Evolutionary conservation across 2,797 vertebrate species (phyloP).

Genomic region (Danionella dracula): DNA sequence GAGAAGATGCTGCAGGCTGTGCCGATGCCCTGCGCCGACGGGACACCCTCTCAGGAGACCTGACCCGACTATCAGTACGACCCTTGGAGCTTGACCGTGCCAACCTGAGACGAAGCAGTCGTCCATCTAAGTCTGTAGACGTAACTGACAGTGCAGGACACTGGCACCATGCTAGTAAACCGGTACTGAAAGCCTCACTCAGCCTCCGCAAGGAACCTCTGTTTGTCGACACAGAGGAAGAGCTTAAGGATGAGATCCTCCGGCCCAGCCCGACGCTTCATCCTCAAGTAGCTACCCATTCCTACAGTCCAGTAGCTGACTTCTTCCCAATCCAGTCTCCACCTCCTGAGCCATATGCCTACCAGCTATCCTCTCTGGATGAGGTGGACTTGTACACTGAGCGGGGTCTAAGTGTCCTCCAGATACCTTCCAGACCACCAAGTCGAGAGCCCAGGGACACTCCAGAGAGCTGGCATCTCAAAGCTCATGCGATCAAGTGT

Average conservation of each 20-base stretch:
- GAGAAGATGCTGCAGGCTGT: slow-evolving; percentile 83
- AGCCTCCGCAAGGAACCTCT: slow-evolving; percentile 88
- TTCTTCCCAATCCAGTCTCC: slow-evolving; percentile 80
- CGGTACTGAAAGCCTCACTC: slow-evolving; percentile 82
- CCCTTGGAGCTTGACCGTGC: slow-evolving; percentile 83
- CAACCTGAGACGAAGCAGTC: slow-evolving; percentile 84
- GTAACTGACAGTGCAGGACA: slow-evolving; percentile 87
- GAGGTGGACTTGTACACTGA: slow-evolving; percentile 95
- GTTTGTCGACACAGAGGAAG: slow-evolving; percentile 80
- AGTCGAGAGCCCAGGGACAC: slow-evolving; percentile 68
- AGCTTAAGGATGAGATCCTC: slow-evolving; percentile 88
- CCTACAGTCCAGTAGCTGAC: slow-evolving; percentile 79
- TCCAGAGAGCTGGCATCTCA: slow-evolving; percentile 69
- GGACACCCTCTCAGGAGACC: slow-evolving; percentile 76
- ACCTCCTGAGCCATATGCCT: slow-evolving; percentile 71
- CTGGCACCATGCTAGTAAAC: slow-evolving; percentile 85
- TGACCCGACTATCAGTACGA: slow-evolving; percentile 79
- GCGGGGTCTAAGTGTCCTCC: slow-evolving; percentile 64
- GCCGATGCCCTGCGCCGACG: slow-evolving; percentile 82
- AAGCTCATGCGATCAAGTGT: slow-evolving; percentile 75
- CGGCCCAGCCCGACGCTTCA: slow-evolving; percentile 82
- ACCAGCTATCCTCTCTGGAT: slow-evolving; percentile 79
- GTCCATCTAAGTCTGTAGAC: slow-evolving; percentile 92
- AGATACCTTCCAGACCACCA: slow-evolving; percentile 67
- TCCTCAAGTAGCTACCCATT: slow-evolving; percentile 75